Conservation (phyloP, 2,888 invertebrate species). For the Acronicta alni region DNA sequence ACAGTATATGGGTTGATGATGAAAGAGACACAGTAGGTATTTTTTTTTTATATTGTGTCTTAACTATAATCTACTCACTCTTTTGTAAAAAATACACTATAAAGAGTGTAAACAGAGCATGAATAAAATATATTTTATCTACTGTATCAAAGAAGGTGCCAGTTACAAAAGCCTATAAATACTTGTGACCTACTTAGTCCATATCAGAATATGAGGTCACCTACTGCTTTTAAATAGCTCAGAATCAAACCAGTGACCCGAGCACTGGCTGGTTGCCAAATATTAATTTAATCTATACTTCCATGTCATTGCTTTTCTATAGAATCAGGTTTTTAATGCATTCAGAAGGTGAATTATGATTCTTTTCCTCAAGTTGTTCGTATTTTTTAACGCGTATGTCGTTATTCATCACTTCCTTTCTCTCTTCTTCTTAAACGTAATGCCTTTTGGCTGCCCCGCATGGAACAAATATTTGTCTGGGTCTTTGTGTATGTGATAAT, state of each 20-base stretch:
- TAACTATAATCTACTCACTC: no score
- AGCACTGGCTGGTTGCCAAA: conserved; percentile 41
- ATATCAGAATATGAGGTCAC: conserved; percentile 33
- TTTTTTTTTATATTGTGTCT: no score
- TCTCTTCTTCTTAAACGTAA: no score
- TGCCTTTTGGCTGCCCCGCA: no score
- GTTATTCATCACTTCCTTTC: no score
- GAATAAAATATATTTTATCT: not conserved
- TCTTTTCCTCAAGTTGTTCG: no score
- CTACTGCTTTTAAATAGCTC: conserved; percentile 25
- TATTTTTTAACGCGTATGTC: no score
- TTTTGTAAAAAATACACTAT: no score
- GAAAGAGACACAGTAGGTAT: no score
- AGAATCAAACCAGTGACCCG: conserved; percentile 18
- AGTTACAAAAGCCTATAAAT: conserved; percentile 40
- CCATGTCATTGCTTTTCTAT: conserved; percentile 13
- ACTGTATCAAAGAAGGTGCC: conserved; percentile 4
- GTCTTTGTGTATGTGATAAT: no score
- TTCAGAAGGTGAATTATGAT: not conserved
- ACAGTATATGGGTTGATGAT: no score
- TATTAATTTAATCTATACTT: conserved; percentile 28
- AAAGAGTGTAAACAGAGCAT: not conserved
- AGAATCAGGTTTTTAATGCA: not conserved
- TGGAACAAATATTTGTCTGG: no score
- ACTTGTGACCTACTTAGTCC: conserved; percentile 43